phyloP scores from a whole-genome alignment of 2,113 vertebrate species.

The Cyanistes caeruleus region DNA sequence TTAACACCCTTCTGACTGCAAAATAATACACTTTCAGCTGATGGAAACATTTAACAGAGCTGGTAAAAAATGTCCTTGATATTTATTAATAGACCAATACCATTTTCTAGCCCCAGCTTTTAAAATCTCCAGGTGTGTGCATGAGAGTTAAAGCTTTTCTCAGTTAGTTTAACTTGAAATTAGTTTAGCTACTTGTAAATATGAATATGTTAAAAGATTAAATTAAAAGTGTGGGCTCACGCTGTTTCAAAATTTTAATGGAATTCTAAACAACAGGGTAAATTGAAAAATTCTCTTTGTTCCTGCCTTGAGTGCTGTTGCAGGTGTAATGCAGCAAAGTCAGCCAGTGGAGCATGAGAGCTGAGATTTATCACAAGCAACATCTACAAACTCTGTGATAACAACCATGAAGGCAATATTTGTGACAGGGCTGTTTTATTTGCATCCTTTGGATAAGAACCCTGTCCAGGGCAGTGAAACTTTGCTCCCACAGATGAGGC shows the following conservation, averaged over 20 bases:
- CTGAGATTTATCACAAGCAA: not conserved
- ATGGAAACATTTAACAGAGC: slow-evolving; percentile 21
- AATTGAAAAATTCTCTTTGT: not conserved
- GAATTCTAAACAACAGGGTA: not conserved
- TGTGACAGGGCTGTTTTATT: not conserved
- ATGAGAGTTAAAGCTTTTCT: not conserved
- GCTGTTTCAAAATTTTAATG: not conserved
- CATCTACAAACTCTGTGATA: not conserved
- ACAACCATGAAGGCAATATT: not conserved
- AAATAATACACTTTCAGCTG: slow-evolving; percentile 35
- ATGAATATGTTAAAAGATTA: not conserved
- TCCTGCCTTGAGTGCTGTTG: not conserved
- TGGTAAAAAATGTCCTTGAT: slow-evolving; percentile 40
- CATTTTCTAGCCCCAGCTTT: not conserved
- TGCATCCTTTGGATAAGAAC: not conserved
- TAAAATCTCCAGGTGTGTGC: not conserved
- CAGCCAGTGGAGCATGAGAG: not conserved
- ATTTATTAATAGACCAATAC: slow-evolving; percentile 23
- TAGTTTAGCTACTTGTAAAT: not conserved
- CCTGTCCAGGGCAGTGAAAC: not conserved
- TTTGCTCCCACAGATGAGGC: not conserved
- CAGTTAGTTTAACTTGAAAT: not conserved
- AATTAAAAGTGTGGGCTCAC: not conserved
- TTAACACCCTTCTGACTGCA: slow-evolving; percentile 35
- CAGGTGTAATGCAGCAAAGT: not conserved